Evolutionary conservation across 2,113 vertebrate genomes (phyloP).

Genomic region (Scatophagus argus): DNA sequence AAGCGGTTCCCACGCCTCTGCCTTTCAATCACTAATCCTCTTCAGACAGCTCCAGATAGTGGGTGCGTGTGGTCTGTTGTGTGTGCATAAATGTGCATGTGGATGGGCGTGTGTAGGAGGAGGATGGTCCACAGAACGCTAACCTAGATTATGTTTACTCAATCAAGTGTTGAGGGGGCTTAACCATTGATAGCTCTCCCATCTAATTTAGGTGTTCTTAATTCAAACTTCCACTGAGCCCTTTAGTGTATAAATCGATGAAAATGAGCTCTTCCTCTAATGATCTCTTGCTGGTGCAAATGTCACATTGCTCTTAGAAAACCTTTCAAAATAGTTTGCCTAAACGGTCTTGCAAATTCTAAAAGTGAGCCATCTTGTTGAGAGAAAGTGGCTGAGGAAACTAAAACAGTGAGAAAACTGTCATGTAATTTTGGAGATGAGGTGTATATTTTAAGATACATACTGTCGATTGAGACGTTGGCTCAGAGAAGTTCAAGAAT

Average conservation of each 20-base stretch:
- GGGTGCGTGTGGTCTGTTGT: conserved; percentile 22
- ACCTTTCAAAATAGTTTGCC: neutral
- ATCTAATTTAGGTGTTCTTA: conserved; percentile 52
- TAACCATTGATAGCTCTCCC: conserved; percentile 48
- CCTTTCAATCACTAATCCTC: conserved; percentile 72
- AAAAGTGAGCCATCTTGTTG: neutral
- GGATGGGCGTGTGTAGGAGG: conserved; percentile 61
- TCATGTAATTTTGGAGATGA: too few species aligned
- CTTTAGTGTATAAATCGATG: conserved; percentile 16
- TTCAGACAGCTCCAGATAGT: conserved; percentile 49
- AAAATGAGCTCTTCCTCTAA: conserved; percentile 18
- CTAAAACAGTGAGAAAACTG: too few species aligned
- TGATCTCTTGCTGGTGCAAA: conserved; percentile 23
- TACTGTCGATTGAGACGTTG: too few species aligned
- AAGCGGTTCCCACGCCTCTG: conserved; percentile 72
- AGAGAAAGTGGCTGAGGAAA: neutral
- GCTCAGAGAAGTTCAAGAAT: neutral
- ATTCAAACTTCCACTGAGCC: conserved; percentile 29
- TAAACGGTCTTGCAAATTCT: neutral
- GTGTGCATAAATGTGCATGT: neutral
- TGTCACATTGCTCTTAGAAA: neutral
- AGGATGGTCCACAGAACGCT: conserved; percentile 40
- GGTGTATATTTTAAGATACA: too few species aligned
- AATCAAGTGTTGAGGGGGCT: conserved; percentile 62
- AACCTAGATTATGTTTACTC: conserved; percentile 62